phyloP scores from a whole-genome alignment of 2,888 invertebrate species.

The Resseliella maxima region DNA sequence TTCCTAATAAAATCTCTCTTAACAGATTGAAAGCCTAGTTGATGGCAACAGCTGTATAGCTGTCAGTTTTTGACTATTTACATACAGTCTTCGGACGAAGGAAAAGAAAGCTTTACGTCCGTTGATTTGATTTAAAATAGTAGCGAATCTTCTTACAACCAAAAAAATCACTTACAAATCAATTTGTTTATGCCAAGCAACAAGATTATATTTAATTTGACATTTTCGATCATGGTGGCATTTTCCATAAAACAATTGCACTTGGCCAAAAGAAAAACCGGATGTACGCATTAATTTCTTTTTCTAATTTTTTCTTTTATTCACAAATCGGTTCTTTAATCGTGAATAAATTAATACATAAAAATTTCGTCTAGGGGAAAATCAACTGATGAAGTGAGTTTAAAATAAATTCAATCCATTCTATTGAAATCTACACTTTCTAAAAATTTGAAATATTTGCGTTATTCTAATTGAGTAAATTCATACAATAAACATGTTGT shows the following conservation, averaged over 20 bases:
- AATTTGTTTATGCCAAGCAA: constrained; percentile 45
- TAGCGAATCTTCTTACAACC: background rate
- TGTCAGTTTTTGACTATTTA: constrained; percentile 38
- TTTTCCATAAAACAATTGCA: background rate
- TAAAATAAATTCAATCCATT: too few relatives aligned
- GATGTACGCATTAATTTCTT: background rate
- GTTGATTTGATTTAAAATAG: background rate
- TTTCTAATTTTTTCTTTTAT: too few relatives aligned
- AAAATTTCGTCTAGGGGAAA: too few relatives aligned
- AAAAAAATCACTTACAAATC: constrained; percentile 46
- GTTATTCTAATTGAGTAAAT: too few relatives aligned
- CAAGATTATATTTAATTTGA: constrained; percentile 36
- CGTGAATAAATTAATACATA: too few relatives aligned
- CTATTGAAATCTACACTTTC: too few relatives aligned
- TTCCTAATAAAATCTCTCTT: constrained; percentile 25
- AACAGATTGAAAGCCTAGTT: constrained; percentile 37
- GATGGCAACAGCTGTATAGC: constrained; percentile 54
- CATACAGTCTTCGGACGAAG: background rate
- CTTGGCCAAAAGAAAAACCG: background rate
- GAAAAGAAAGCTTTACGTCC: background rate
- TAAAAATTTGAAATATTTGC: too few relatives aligned
- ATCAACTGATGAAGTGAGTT: too few relatives aligned
- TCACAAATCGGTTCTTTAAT: too few relatives aligned
- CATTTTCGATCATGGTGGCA: constrained; percentile 27
- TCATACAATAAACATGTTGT: too few relatives aligned